Evolutionary conservation across 2,113 vertebrate genomes (phyloP).

Genomic region (Cololabis saira): DNA sequence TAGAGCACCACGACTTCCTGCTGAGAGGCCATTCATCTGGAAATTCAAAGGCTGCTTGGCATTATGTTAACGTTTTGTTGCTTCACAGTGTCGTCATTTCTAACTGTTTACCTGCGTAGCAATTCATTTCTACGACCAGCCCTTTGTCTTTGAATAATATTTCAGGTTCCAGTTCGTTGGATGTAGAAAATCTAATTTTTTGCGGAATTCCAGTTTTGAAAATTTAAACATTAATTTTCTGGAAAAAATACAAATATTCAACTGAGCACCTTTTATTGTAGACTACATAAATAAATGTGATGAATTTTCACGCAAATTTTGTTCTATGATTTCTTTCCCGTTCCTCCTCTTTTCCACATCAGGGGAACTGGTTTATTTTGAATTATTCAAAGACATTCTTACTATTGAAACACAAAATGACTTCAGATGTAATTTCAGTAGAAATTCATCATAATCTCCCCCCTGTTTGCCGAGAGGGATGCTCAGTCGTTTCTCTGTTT

Average conservation of each 20-base stretch:
- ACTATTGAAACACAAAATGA: conserved; percentile 44
- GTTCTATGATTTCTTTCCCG: conserved; percentile 7
- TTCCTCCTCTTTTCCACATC: conserved; percentile 53
- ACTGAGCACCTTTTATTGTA: not conserved
- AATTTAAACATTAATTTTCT: too few relatives aligned
- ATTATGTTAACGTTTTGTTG: conserved; percentile 40
- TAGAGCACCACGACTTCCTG: conserved; percentile 42
- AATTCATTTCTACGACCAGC: conserved; percentile 46
- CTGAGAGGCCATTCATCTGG: conserved; percentile 60
- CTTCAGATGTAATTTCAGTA: conserved; percentile 47
- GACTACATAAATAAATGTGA: too few relatives aligned
- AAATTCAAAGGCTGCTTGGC: conserved; percentile 42
- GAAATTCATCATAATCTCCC: conserved; percentile 46
- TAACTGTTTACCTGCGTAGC: conserved; percentile 33
- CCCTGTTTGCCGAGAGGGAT: conserved; percentile 23
- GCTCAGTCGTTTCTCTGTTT: conserved; percentile 37
- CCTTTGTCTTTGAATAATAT: conserved; percentile 19
- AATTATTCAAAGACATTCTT: conserved; percentile 61
- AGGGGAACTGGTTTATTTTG: conserved; percentile 41
- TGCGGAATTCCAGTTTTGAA: too few relatives aligned
- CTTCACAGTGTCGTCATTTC: too few relatives aligned
- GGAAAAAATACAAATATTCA: not conserved
- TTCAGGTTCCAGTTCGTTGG: too few relatives aligned
- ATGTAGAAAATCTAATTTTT: too few relatives aligned
- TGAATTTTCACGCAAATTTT: not conserved